These are phyloP conservation scores for Diarsia dahlii DNA, from an alignment of 2,888 invertebrate species.

Conservation along the genomic window DNA sequence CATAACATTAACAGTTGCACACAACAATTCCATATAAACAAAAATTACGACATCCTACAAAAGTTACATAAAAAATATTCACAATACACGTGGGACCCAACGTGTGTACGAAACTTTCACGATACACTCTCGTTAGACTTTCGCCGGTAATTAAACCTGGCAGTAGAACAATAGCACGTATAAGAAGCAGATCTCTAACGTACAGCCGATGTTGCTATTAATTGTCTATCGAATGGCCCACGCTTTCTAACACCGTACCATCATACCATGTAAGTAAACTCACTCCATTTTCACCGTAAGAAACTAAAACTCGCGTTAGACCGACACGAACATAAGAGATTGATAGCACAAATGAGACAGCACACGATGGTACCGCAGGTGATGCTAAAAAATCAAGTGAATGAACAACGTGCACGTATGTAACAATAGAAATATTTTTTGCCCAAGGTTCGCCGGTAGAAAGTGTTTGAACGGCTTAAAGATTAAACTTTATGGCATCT, in stretches of 20 bases:
- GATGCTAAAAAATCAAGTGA: conserved; percentile 76
- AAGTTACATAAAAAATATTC: conserved; percentile 76
- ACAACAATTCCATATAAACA: conserved; percentile 74
- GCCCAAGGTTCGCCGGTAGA: conserved; percentile 74
- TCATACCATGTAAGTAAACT: conserved; percentile 78
- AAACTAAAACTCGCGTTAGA: conserved; percentile 60
- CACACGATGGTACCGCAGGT: conserved; percentile 70
- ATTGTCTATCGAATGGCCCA: conserved; percentile 87
- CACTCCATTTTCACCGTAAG: conserved; percentile 75
- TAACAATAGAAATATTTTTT: conserved; percentile 79
- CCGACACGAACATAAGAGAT: conserved; percentile 62
- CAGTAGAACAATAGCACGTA: conserved; percentile 87
- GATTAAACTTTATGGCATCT: conserved; percentile 73
- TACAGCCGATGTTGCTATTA: conserved; percentile 84
- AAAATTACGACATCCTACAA: conserved; percentile 76
- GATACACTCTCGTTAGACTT: conserved; percentile 87
- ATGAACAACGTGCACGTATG: conserved; percentile 73
- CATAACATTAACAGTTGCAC: conserved; percentile 72
- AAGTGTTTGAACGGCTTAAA: conserved; percentile 76
- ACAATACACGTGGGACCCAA: conserved; percentile 79
- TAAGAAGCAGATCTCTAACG: conserved; percentile 86
- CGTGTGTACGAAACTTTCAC: conserved; percentile 84
- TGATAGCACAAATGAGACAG: conserved; percentile 64
- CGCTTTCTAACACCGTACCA: conserved; percentile 86
- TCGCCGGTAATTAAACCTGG: conserved; percentile 88